Conservation (phyloP, 2,113 vertebrate species). For the Myiopsitta monachus region DNA sequence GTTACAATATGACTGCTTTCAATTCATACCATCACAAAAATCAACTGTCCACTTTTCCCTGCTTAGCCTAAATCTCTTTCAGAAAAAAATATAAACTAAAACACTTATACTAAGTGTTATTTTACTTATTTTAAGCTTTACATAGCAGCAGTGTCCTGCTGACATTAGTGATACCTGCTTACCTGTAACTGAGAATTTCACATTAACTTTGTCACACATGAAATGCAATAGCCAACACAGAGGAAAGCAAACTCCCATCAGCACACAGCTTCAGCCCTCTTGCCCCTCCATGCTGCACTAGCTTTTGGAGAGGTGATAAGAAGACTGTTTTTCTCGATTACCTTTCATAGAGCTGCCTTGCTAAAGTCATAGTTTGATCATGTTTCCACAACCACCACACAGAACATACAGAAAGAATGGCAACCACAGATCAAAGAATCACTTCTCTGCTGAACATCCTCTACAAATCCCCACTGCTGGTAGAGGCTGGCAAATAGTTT, state of each 20-base stretch:
- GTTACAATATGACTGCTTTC: background rate
- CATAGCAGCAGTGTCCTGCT: background rate
- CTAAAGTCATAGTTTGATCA: background rate
- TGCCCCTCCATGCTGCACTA: too few relatives aligned
- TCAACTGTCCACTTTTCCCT: background rate
- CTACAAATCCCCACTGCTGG: background rate
- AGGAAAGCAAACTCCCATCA: background rate
- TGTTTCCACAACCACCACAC: background rate
- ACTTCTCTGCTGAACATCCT: background rate
- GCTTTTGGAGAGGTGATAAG: background rate
- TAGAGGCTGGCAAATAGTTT: background rate
- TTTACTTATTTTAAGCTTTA: background rate
- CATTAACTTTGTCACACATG: accelerated
- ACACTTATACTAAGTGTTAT: background rate
- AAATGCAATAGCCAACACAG: background rate
- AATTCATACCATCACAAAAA: background rate
- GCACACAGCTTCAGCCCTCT: background rate
- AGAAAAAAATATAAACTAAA: background rate
- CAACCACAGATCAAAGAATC: background rate
- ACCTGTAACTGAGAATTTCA: background rate
- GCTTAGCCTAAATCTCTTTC: background rate
- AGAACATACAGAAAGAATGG: background rate
- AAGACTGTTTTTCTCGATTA: background rate
- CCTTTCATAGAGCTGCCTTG: background rate
- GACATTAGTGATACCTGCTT: background rate